These are phyloP conservation scores for Campaea margaritaria DNA, from an alignment of 2,888 invertebrate genomes.

Conservation along the genomic window DNA sequence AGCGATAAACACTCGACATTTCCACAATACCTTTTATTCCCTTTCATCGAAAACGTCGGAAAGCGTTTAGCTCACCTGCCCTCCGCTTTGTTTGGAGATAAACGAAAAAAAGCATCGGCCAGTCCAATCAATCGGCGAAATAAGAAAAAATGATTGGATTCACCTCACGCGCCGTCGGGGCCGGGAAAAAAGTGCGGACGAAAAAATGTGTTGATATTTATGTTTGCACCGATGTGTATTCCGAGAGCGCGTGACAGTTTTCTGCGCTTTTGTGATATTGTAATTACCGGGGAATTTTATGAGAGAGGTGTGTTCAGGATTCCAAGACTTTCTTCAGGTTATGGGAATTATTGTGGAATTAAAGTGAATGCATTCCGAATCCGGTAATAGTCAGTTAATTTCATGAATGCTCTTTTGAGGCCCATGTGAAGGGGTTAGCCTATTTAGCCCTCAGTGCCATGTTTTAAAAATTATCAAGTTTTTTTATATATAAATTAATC, in stretches of 20 bases:
- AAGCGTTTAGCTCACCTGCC: conserved; percentile 71
- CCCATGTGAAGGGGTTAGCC: no score
- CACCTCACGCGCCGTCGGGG: conserved; percentile 71
- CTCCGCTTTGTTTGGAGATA: conserved; percentile 66
- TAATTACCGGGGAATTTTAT: conserved; percentile 42
- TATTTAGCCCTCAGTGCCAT: no score
- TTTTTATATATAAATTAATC: no score
- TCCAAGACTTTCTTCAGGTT: conserved; percentile 18
- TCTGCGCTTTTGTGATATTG: conserved; percentile 47
- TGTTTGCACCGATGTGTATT: conserved; percentile 60
- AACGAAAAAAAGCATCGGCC: conserved; percentile 66
- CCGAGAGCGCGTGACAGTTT: conserved; percentile 49
- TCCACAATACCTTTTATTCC: conserved; percentile 49
- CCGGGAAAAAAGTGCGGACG: conserved; percentile 40
- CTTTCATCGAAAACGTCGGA: conserved; percentile 33
- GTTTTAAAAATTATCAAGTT: no score
- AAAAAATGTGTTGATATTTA: conserved; percentile 64
- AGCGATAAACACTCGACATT: conserved; percentile 46
- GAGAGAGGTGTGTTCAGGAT: conserved; percentile 10
- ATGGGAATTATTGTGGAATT: background rate
- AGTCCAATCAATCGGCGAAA: conserved; percentile 76
- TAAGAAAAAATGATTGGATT: conserved; percentile 77
- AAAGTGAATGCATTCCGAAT: no score
- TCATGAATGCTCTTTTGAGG: no score
- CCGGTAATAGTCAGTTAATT: no score